phyloP scores from a whole-genome alignment of 1,140 invertebrate genomes.

The Leptestheria dahalacensis region DNA sequence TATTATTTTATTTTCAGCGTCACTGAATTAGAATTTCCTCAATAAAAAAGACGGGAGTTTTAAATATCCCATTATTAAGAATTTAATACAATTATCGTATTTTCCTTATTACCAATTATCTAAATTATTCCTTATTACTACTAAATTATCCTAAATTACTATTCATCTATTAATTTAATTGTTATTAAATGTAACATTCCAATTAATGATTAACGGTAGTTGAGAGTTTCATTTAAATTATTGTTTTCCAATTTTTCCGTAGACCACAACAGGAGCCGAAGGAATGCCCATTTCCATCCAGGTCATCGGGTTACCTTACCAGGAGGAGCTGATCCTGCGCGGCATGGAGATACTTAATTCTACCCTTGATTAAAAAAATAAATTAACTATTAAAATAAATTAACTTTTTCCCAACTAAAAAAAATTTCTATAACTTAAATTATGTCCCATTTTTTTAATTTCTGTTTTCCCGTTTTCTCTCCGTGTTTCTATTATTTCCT shows the following conservation, averaged over 20 bases:
- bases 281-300: slow-evolving; percentile 30
- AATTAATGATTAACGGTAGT: not conserved
- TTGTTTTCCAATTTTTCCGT: not conserved
- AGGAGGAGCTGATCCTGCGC: slow-evolving; percentile 28
- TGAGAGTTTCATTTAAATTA: not conserved
- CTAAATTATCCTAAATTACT: not conserved
- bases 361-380: slow-evolving; percentile 7
- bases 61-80: too few species aligned
- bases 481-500: too few species aligned
- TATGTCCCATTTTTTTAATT: too few species aligned
- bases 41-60: too few species aligned
- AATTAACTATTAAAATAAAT: not conserved
- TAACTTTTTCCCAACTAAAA: too few species aligned
- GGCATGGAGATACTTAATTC: slow-evolving; percentile 24
- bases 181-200: not conserved
- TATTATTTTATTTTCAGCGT: too few species aligned
- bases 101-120: too few species aligned
- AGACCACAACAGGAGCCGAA: slow-evolving; percentile 22
- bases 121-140: too few species aligned
- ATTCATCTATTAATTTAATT: not conserved
- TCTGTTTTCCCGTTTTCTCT: too few species aligned
- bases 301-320: slow-evolving; percentile 27
- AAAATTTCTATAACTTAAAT: too few species aligned
- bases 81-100: too few species aligned
- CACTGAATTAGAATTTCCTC: too few species aligned